Evolutionary conservation across 2,797 vertebrate species (phyloP).

Genomic region (Gouania willdenowi): DNA sequence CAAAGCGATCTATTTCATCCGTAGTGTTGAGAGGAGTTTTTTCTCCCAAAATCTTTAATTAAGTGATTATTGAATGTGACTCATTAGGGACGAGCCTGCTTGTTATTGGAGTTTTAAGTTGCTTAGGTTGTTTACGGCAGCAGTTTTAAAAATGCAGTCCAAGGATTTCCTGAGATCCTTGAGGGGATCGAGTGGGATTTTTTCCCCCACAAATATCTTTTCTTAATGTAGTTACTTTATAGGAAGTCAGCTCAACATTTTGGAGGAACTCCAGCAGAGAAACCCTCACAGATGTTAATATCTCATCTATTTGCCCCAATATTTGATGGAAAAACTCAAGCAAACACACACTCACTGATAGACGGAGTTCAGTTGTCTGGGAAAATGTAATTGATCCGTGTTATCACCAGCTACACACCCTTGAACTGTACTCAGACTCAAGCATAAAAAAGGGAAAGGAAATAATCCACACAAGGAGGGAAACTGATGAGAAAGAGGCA

Average conservation of each 20-base stretch:
- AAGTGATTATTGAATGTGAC: conserved; percentile 50
- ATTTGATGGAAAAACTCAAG: too few relatives aligned
- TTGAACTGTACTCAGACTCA: conserved; percentile 2
- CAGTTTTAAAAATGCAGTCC: conserved; percentile 10
- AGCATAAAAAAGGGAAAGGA: neutral
- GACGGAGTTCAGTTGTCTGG: too few relatives aligned
- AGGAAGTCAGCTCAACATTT: conserved; percentile 15
- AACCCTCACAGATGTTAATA: neutral
- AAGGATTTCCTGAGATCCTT: conserved; percentile 33
- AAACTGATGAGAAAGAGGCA: neutral
- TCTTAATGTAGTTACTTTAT: conserved; percentile 7
- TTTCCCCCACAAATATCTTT: conserved; percentile 16
- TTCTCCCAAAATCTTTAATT: conserved; percentile 47
- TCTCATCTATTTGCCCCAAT: neutral
- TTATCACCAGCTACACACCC: neutral
- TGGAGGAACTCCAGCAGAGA: neutral
- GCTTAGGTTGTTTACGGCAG: conserved; percentile 32
- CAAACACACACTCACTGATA: too few relatives aligned
- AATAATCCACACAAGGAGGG: conserved; percentile 1
- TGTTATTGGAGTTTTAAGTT: conserved; percentile 22
- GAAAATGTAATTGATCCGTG: conserved; percentile 15
- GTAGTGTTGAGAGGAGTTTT: conserved; percentile 32
- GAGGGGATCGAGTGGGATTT: conserved; percentile 15
- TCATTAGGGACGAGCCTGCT: conserved; percentile 20
- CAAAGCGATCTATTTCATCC: conserved; percentile 12